Evolutionary conservation across 2,888 invertebrate species (phyloP), one percentile per base, ranked within the genome.

Genomic region (Leptopterna dolabrata): DNA sequence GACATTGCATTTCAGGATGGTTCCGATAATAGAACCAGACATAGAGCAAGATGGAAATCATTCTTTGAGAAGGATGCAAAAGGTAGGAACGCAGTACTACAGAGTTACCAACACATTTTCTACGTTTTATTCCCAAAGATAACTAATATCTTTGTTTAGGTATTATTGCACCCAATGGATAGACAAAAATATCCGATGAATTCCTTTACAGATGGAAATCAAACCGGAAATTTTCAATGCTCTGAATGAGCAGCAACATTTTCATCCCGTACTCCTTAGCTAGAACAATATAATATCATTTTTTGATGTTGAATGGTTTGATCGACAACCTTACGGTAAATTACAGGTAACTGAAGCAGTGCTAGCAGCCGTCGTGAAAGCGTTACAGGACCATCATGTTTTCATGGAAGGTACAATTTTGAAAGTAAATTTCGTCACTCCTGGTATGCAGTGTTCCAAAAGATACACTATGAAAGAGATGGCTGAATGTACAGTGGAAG

Each of bases 31-130:
- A 13, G 87, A 87, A 41, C 87, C 87, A 1, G 87, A 87, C 36
- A 87, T 87, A 63, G 87, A 87, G 36, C 87, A 87, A 82, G 87
- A 87, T 78, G 87, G 87, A 16, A 87, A 87, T n/a, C 87, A 87
- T 19, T 87, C 87, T 1, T 51, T 87, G 47, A 71, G 55, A 24
- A 71, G 87, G n/a, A 87, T 81, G 81, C 82, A 87, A 87, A 87
- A 83, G 82, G 87, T 43, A 43, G 11, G 63, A 19, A 63, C 27
- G 36, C 7, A 1, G n/a, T n/a, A n/a, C n/a, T n/a, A n/a, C n/a
- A 11, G 24, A 16, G 70, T 47, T 14, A 47, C 16, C 11, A 47
- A 13, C 16, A 47, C 13, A 47, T 14, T 14, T 47, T 47, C 47
- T 11, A 47, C 47, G 13, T 47, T 47, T n/a, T n/a, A 36, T 36